Evolutionary conservation across 2,797 vertebrate species (phyloP).

Genomic region (Gephyroberyx darwinii): DNA sequence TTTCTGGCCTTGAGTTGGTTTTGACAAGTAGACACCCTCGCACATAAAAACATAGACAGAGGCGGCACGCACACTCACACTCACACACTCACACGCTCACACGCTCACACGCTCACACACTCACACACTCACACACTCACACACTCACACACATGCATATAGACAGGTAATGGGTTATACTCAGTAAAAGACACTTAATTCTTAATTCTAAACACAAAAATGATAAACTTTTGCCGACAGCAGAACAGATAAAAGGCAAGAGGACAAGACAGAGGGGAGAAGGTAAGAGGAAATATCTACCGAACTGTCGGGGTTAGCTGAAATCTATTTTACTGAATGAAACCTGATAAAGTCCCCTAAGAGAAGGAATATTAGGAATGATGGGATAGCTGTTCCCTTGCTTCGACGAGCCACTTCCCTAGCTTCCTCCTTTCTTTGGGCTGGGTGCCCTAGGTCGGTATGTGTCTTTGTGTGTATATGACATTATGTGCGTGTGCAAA

Average conservation of each 20-base stretch:
- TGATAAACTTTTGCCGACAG: background rate
- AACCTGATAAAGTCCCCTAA: slow-evolving; percentile 58
- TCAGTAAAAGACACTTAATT: slow-evolving; percentile 38
- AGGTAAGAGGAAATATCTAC: slow-evolving; percentile 50
- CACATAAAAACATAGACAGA: slow-evolving; percentile 9
- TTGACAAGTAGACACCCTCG: slow-evolving; percentile 28
- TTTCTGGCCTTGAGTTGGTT: slow-evolving; percentile 56
- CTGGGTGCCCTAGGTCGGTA: background rate
- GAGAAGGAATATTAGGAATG: slow-evolving; percentile 59
- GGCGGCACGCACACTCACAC: background rate
- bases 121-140: background rate
- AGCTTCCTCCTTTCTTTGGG: too few species aligned
- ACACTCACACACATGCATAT: slow-evolving; percentile 9
- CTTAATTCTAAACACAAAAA: slow-evolving; percentile 5
- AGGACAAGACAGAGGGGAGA: slow-evolving; percentile 15
- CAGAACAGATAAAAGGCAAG: slow-evolving; percentile 18
- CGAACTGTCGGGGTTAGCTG: slow-evolving; percentile 44
- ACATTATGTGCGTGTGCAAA: slow-evolving; percentile 13
- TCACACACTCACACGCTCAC: background rate
- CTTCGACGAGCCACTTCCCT: slow-evolving; percentile 46
- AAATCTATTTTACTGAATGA: slow-evolving; percentile 57
- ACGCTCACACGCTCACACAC: slow-evolving; percentile 4
- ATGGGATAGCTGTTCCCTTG: slow-evolving; percentile 55
- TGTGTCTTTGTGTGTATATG: slow-evolving; percentile 9
- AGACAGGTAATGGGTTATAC: slow-evolving; percentile 11